Percentiles rank a stretch among this genome's conserved stretches.
Conservation (phyloP, 1,140 invertebrate genomes). For the Calephelis nemesis region DNA sequence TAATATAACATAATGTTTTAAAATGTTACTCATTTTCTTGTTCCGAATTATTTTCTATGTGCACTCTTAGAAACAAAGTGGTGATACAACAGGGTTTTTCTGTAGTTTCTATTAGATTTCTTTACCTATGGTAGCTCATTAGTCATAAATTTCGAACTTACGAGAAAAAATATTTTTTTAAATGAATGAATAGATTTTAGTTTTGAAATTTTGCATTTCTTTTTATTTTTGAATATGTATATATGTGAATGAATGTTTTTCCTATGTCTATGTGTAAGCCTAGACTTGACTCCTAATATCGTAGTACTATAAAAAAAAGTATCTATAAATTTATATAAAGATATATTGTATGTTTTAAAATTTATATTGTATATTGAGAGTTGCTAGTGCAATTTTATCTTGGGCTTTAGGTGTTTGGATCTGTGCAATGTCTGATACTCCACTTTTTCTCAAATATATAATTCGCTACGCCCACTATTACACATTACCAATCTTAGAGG, state of each 20-base stretch:
- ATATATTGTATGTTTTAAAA: slow-evolving; percentile 38
- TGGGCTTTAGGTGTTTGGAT: slow-evolving; percentile 43
- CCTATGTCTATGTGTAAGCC: slow-evolving; percentile 19
- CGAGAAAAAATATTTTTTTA: slow-evolving; percentile 36
- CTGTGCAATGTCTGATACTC: slow-evolving; percentile 51
- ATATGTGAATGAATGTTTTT: slow-evolving; percentile 38
- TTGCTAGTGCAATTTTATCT: slow-evolving; percentile 53
- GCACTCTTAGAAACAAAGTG: neutral
- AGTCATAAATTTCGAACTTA: slow-evolving; percentile 36
- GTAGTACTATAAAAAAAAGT: slow-evolving; percentile 13
- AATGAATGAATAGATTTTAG: slow-evolving; percentile 30
- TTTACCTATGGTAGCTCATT: slow-evolving; percentile 27
- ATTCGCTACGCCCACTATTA: slow-evolving; percentile 19
- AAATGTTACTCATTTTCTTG: slow-evolving; percentile 24
- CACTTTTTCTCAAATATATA: slow-evolving; percentile 26
- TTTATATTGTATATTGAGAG: slow-evolving; percentile 27
- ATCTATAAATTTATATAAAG: slow-evolving; percentile 21
- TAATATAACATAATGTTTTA: slow-evolving; percentile 33
- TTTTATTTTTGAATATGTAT: slow-evolving; percentile 38
- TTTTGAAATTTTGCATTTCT: slow-evolving; percentile 39
- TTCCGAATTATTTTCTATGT: slow-evolving; percentile 22
- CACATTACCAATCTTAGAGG: slow-evolving; percentile 1
- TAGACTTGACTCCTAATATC: slow-evolving; percentile 23
- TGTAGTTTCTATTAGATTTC: slow-evolving; percentile 31
- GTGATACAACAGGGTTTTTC: slow-evolving; percentile 39